Percentiles rank a stretch among this genome's conserved stretches.
These are phyloP conservation scores for Melanotaenia pygmaea DNA, from an alignment of 2,797 vertebrate species.

Conservation along the genomic window DNA sequence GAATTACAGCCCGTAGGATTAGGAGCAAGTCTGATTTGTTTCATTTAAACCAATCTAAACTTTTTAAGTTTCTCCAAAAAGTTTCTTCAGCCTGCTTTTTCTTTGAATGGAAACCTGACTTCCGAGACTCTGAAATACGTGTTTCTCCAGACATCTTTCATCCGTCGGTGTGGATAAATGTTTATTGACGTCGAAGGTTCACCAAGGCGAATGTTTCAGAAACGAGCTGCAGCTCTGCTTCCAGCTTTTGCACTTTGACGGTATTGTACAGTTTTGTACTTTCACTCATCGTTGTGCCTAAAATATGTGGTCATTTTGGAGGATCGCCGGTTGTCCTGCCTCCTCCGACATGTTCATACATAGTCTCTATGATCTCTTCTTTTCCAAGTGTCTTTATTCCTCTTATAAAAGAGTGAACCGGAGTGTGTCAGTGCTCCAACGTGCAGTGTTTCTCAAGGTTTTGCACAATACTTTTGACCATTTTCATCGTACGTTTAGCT, in stretches of 20 bases:
- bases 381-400: slow-evolving; percentile 37
- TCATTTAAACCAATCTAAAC: no score
- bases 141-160: no score
- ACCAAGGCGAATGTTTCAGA: background rate
- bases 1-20: no score
- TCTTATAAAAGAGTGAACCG: background rate
- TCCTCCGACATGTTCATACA: slow-evolving; percentile 42
- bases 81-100: no score
- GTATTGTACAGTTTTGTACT: slow-evolving; percentile 59
- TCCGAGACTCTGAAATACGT: no score
- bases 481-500: slow-evolving; percentile 32
- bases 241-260: slow-evolving; percentile 54
- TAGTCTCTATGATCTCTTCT: slow-evolving; percentile 54
- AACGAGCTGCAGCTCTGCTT: slow-evolving; percentile 29
- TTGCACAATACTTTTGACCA: slow-evolving; percentile 64
- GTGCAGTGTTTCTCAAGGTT: slow-evolving; percentile 30
- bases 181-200: background rate
- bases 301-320: slow-evolving; percentile 22
- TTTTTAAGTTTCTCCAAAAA: no score
- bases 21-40: no score
- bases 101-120: no score
- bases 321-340: background rate
- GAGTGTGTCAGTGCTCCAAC: background rate
- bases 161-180: background rate
- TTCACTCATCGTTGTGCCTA: slow-evolving; percentile 62